Evolutionary conservation across 2,797 vertebrate species (phyloP), one percentile per base, ranked within the genome.

Genomic region (Taenioides sp.): DNA sequence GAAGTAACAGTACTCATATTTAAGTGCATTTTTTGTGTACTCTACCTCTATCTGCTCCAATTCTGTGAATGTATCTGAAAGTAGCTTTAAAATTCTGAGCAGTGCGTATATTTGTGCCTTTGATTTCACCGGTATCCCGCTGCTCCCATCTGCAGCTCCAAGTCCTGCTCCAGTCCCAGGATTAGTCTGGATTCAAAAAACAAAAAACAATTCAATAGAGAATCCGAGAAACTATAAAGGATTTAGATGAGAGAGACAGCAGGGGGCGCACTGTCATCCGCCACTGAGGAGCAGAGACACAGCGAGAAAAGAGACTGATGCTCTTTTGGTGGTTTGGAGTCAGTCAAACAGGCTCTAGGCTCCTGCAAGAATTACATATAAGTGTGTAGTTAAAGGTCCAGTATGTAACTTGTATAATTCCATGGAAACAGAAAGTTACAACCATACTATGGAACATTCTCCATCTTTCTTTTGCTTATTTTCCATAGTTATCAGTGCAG

Each of bases 121-220:
- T 22, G 54, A 22, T 55, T 55, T 55, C 1, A 0, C 7, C 2
- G 52, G 12, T 74, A 61, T 68, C 52, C 23, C 67, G 65, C 71
- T 77, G 71, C 63, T 73, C 67, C 70, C 27, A 16, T 28, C 67
- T 79, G 73, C 73, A 71, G 67, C 59, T 59, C 71, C 69, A 58
- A 62, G 57, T 71, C 70, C 77, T 67, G 80, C 80, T 67, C 84
- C 85, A 88, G 86, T 89, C 84, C 69, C 73, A 82, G 91, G 89
- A 92, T 92, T 89, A 89, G 84, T 85, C 80, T 76, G 47, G 87
- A 78, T 76, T 87, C 9, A 86, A 79, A 90, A 92, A 92, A 85
- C 9, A 86, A 79, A 90, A 92, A 92, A 85, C 89, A 91, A 88
- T 92, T 92, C 86, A 89, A 90, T 87, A 77, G 84, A 87, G 87